Base-by-base conservation (phyloP, 2,113 vertebrate genomes). In the Elephantulus edwardii region DNA sequence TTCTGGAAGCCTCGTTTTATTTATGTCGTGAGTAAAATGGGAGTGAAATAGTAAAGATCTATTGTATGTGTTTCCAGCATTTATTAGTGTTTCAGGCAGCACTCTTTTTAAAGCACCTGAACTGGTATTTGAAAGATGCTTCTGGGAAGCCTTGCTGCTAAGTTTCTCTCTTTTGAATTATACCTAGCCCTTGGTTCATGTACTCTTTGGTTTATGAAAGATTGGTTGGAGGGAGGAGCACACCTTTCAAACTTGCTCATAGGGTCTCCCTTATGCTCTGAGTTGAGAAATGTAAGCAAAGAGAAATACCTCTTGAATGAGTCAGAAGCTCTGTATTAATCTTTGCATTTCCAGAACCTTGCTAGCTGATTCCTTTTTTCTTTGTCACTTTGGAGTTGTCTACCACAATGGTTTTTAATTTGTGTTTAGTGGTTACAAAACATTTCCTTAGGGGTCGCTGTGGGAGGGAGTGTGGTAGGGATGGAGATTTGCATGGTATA, bases 61-160 rank as follows among this genome's bases (percentile, higher is more conserved):
- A 66, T 50, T 64, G 17, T 76, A 24, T 40, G 66, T 16, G 48
- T 77, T 66, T 4, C 60, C 77, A 64, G 48, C 54, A 81, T 77
- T 89, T 76, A 81, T 77, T 28, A 90, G 58, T 30, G 16, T 86
- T 88, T 86, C 42, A 28, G 83, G 60, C 86, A 86, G 42, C 33
- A 30, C n/a, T 90, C 82, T 87, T 72, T 52, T 8, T 5, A 60
- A 62, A 85, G 74, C 66, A 66, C 14, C 19, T 35, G 50, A 50
- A 52, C 76, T 46, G 26, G 76, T 44, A 60, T 11, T 77, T 83
- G 80, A 94, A 88, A 90, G 72, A 82, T 82, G 60, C 64, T 93
- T 93, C 91, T 86, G 60, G 91, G 95, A 93, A 93, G 38, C 46
- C n/a, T 46, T 79, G 17, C 64, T 86, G 66, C 50, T 83, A 76